Base-by-base conservation (phyloP, 2,113 vertebrate genomes). In the Acanthisitta chloris region DNA sequence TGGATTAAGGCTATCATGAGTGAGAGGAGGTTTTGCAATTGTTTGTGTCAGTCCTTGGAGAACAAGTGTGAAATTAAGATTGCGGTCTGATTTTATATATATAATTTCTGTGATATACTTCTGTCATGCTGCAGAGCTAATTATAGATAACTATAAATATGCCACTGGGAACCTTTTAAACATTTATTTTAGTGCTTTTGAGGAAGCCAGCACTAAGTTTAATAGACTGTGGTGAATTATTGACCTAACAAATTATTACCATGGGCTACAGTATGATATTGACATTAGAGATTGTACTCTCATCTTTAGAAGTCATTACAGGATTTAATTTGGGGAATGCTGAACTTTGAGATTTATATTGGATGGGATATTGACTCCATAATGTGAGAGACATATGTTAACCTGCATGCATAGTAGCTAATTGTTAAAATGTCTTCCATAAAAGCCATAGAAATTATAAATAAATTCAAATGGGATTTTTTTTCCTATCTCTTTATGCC, bases 191-290 rank as follows among this genome's bases (percentile, higher is more conserved):
- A 71, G 82, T 1, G 0, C 82, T 93, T 86, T 86, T 83, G 79
- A 96, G 76, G 72, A 93, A 96, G 55, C 36, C 43, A 64, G 29
- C 88, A 17, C 36, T 55, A 86, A 69, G 72, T 86, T 91, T 90
- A 94, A 85, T 90, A 90, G 92, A 48, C 80, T 88, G 51, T 65
- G 73, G 55, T 90, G 90, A 96, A 74, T 97, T 95, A 94, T 83
- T 96, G 96, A 93, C 90, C 7, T 82, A 92, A 81, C 54, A 83
- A 95, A 86, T 94, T 92, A 90, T 40, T 84, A 48, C 59, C 19
- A 7, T 23, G 48, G 72, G 55, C 59, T 80, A 5, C 59, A 45
- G 76, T 40, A 25, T 2, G 25, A 20, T 92, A 79, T 95, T 96
- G 96, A 93, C 86, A 72, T 92, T 84, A 74, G 51, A 64, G 90